Conservation (phyloP, 2,888 invertebrate genomes). For the Thymelicus acteon region DNA sequence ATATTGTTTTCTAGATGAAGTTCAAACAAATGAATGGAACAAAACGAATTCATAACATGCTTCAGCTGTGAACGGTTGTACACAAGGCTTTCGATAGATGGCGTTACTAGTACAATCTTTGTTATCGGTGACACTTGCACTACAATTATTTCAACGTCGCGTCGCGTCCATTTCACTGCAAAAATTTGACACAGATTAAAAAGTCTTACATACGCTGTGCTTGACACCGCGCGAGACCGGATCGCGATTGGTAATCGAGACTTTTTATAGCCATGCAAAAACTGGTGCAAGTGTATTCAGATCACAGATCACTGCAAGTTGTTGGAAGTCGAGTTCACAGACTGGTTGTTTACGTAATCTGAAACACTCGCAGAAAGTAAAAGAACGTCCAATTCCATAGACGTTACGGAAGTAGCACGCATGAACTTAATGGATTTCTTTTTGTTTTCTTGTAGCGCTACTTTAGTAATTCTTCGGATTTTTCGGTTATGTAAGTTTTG, state of each 20-base stretch:
- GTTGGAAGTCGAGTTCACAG: slow-evolving; percentile 1
- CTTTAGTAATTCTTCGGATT: slow-evolving; percentile 1
- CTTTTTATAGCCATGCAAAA: slow-evolving; percentile 28
- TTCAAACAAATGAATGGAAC: slow-evolving; percentile 10
- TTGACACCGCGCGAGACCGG: slow-evolving; percentile 20
- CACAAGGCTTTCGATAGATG: slow-evolving; percentile 25
- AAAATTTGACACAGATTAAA: slow-evolving; percentile 37
- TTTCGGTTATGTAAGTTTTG: neutral
- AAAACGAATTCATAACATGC: slow-evolving; percentile 10
- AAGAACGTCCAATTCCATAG: slow-evolving; percentile 26
- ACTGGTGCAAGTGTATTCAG: slow-evolving; percentile 29
- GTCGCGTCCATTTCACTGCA: slow-evolving; percentile 25
- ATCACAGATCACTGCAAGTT: slow-evolving; percentile 26
- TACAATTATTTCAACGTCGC: slow-evolving; percentile 15
- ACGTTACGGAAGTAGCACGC: slow-evolving; percentile 34
- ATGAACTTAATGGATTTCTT: slow-evolving; percentile 27
- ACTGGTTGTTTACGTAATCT: slow-evolving; percentile 32
- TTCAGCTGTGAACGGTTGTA: neutral
- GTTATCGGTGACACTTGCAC: slow-evolving; percentile 16
- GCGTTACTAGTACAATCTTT: slow-evolving; percentile 5
- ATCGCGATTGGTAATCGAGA: slow-evolving; percentile 7
- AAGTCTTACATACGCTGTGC: slow-evolving; percentile 14
- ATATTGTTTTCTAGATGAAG: slow-evolving; percentile 2
- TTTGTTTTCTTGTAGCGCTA: slow-evolving; percentile 12
- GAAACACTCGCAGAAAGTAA: slow-evolving; percentile 28